Base-by-base conservation (phyloP, 1,140 invertebrate genomes). In the Drosophila mojavensis region DNA sequence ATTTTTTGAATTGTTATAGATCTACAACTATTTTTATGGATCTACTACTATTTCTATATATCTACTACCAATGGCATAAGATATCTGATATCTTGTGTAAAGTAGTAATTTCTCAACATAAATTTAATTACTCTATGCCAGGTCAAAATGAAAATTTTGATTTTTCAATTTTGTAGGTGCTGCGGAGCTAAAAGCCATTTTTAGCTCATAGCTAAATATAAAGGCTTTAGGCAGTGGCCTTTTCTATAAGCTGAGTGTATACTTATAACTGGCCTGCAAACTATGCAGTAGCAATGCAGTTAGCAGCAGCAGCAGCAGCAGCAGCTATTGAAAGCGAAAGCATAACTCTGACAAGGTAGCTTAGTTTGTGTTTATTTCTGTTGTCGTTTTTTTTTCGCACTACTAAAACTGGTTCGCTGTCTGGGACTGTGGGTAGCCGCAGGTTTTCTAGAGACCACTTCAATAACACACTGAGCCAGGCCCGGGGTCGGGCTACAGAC, bases 321-420 rank as follows among this genome's bases (percentile, higher is more conserved):
- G 11, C 60, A 51, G 26, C 77, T 73, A 89, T 76, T 85, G 84
- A 91, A 91, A 91, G 89, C 89, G 89, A 91, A 91, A 91, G 89
- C 89, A 82, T 80, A 77, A 75, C 84, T 82, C 84, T 82, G 89
- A 85, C 89, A 91, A 91, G 89, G 89, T 91, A 78, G 89, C 84
- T 89, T 67, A 78, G 63, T 88, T 86, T 77, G 54, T 71, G 56
- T 69, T 76, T 77, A 51, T 76, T 85, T 63, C 78, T 74, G 70
- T 54, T 89, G 62, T 70, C 24, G 55, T 72, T 39, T 39, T 39
- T 39, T 39, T 62, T 88, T 88, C 83, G 79, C 83, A 86, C 79
- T 82, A 74, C 83, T 89, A 67, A 82, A 88, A 88, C 83, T 88
- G 84, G 83, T 88, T 88, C 84, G 84, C 45, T 59, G 83, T 86